Evolutionary conservation across 2,797 vertebrate species (phyloP), one percentile per base, ranked within the genome.

Genomic region (Notolepis coatsorum): DNA sequence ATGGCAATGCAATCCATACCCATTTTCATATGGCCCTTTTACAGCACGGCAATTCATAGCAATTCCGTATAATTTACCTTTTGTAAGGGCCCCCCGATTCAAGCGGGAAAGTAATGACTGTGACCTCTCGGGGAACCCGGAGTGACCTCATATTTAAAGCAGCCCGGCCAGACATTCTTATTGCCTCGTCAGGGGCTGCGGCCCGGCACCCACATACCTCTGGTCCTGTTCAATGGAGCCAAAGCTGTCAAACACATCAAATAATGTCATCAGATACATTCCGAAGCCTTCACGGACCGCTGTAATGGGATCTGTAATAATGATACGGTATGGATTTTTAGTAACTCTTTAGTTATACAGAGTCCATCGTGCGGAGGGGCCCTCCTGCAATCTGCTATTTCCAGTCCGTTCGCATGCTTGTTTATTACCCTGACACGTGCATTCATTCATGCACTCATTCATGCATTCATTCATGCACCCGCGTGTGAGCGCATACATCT

Each of bases 261-360:
- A 24, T 7, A 24, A 35, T 18, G 8, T 64, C 56, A 55, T 12
- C 53, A 67, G 65, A 77, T 70, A 68, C 73, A 71, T 71, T 65
- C 62, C 15, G 49, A 43, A 63, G 67, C 30, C 48, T 5, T n/a
- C n/a, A 7, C 55, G 51, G 18, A 43, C 60, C 33, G 7, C 42
- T 50, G 33, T 46, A 59, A 68, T 41, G 38, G 53, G 60, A 45
- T 38, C 21, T 66, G 79, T 61, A 54, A 70, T 73, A 47, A 77
- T 73, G 38, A 41, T 56, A 41, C 30, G 23, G 31, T 42, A 42
- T n/a, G n/a, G n/a, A n/a, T n/a, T n/a, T n/a, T n/a, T n/a, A n/a
- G n/a, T n/a, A n/a, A n/a, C n/a, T n/a, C n/a, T n/a, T n/a, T n/a
- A n/a, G n/a, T n/a, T n/a, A n/a, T n/a, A n/a, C n/a, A n/a, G n/a